Evolutionary conservation across 1,140 invertebrate species (phyloP), one percentile per base, ranked within the genome.

Genomic region (Formica selysi): DNA sequence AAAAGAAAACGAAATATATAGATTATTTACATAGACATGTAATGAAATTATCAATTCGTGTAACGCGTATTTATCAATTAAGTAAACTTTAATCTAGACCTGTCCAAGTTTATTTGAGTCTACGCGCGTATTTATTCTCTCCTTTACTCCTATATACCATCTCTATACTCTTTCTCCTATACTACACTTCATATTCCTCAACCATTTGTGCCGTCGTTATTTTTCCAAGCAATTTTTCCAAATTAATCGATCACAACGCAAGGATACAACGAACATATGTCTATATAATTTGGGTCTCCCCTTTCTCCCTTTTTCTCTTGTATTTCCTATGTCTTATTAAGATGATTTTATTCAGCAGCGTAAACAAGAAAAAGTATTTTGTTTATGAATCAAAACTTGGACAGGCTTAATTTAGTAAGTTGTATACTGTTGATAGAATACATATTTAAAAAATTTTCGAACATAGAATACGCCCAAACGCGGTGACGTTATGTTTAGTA

Each of bases 1-100:
- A 96, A 96, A 86, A 90, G 81, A 91, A 85, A 91, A 91, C 86
- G 62, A 80, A 85, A 26, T 29, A 29, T 32, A 48, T 57, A 51
- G 11, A 65, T 70, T 83, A 74, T 83, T 73, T 54, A 38, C n/a
- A 10, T 51, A 57, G 51, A 59, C 26, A 70, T 16, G 22, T 68
- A 70, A 11, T 41, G n/a, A 79, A 59, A 80, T 36, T 26, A 44
- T 79, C 48, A 32, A 16, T 70, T 80, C 70, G 32, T 80, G 48
- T 51, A 51, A 51, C 13, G 3, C 13, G 13, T 48, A 48, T 19
- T 51, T 51, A 51, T 51, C 4, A 19, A 57, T 11, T 59, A 26
- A 68, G 32, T 1, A 11, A n/a, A 26, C 16, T 57, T 16, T 80
- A 57, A 16, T 74, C 7, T 61, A 74, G n/a, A 44, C 3, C 57